phyloP scores from a whole-genome alignment of 2,113 vertebrate species.

The Aleadryas rufinucha region DNA sequence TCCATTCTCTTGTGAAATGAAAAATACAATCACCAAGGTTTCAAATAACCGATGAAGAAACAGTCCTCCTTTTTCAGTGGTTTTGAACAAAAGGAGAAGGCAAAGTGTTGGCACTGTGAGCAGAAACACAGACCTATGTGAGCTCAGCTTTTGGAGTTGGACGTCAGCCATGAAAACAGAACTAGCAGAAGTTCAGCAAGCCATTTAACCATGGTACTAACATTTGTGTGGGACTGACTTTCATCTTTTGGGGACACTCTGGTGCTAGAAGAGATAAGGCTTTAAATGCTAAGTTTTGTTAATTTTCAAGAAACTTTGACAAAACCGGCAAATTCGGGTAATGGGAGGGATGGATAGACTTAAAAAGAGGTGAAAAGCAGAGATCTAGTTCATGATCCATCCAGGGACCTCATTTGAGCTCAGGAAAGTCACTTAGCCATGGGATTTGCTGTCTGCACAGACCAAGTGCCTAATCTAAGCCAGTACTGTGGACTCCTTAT shows the following conservation, averaged over 20 bases:
- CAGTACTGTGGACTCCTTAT: not conserved
- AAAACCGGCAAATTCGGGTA: not conserved
- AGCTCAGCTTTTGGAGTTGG: not conserved
- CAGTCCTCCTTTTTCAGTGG: not conserved
- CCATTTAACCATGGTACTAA: not conserved
- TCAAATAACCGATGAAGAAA: slow-evolving; percentile 9
- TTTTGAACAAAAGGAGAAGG: slow-evolving; percentile 3
- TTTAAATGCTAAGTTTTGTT: not conserved
- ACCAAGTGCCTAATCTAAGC: not conserved
- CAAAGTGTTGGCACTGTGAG: not conserved
- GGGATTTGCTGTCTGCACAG: not conserved
- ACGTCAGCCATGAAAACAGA: not conserved
- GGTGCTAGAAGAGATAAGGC: not conserved
- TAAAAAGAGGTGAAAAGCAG: not conserved
- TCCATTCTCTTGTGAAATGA: slow-evolving; percentile 38
- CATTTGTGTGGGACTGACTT: not conserved
- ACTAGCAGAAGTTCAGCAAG: not conserved
- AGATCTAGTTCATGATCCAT: not conserved
- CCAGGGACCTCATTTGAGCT: not conserved
- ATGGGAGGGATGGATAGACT: not conserved
- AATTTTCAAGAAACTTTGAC: not conserved
- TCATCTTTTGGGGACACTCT: not conserved
- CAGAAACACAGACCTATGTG: not conserved
- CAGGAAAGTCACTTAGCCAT: not conserved
- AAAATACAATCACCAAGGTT: slow-evolving; percentile 4